These are phyloP conservation scores for Lethenteron reissneri DNA, from an alignment of 2,113 vertebrate genomes.

Conservation along the genomic window DNA sequence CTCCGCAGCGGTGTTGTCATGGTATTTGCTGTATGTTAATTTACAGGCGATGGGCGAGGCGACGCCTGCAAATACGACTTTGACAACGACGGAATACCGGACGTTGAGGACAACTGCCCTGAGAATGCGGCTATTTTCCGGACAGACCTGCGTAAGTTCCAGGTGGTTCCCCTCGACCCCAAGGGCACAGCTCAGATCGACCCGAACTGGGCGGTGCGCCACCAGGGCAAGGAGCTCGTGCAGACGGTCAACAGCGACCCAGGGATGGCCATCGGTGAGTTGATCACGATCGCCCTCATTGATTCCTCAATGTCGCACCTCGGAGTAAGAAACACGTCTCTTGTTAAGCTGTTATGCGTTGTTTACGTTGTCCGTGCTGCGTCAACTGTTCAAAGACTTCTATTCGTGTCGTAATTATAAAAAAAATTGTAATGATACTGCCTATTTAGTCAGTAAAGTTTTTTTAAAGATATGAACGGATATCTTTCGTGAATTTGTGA, in stretches of 20 bases:
- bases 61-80: slow-evolving; percentile 91
- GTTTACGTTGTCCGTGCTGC: too few relatives aligned
- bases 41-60: slow-evolving; percentile 64
- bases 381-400: too few relatives aligned
- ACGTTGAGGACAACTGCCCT: slow-evolving; percentile 74
- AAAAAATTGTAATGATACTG: too few relatives aligned
- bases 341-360: too few relatives aligned
- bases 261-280: slow-evolving; percentile 82
- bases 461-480: too few relatives aligned
- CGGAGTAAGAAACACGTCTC: too few relatives aligned
- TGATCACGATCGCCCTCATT: background rate
- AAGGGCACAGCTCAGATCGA: slow-evolving; percentile 96
- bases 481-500: too few relatives aligned
- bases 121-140: slow-evolving; percentile 70
- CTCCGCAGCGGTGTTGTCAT: too few relatives aligned
- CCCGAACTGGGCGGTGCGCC: slow-evolving; percentile 91
- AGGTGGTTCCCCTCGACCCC: slow-evolving; percentile 91
- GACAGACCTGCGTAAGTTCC: slow-evolving; percentile 93
- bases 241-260: slow-evolving; percentile 95
- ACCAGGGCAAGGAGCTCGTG: slow-evolving; percentile 87
- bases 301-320: too few relatives aligned
- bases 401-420: too few relatives aligned
- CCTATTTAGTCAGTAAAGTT: too few relatives aligned
- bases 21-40: background rate
- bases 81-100: slow-evolving; percentile 72